Evolutionary conservation across 2,113 vertebrate genomes (phyloP).

Genomic region (Progne subis): DNA sequence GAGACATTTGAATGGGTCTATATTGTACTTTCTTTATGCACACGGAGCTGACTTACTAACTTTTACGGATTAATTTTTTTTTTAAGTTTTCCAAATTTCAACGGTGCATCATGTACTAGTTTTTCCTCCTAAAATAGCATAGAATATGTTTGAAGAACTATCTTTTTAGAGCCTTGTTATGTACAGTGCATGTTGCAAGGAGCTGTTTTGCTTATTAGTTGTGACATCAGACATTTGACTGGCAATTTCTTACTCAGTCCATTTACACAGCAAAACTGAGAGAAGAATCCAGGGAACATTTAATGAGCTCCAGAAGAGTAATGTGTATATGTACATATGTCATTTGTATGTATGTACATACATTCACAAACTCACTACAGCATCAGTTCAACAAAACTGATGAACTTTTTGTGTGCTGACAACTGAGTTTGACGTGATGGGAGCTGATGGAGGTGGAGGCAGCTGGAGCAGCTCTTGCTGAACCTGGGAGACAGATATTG

Average conservation of each 20-base stretch:
- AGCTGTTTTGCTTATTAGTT: not conserved
- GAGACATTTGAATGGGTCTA: not conserved
- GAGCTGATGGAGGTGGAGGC: not conserved
- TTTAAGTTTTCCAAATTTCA: not conserved
- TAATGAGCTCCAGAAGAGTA: not conserved
- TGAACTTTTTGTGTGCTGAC: not conserved
- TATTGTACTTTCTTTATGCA: not conserved
- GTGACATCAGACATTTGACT: not conserved
- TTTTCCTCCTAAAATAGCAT: not conserved
- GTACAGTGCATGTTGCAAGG: too few relatives aligned
- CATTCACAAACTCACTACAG: not conserved
- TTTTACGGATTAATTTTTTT: not conserved
- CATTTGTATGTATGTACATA: fast-evolving
- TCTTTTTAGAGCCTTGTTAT: not conserved
- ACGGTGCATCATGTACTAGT: fast-evolving
- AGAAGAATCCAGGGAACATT: not conserved
- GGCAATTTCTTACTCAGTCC: not conserved
- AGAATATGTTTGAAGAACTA: not conserved
- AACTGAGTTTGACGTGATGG: not conserved
- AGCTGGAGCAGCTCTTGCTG: not conserved
- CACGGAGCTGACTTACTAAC: not conserved
- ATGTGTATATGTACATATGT: not conserved
- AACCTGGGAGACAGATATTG: not conserved
- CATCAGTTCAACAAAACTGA: not conserved
- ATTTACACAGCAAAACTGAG: not conserved